Base-by-base conservation (phyloP, 2,888 invertebrate genomes). In the Rhogogaster chlorosoma region DNA sequence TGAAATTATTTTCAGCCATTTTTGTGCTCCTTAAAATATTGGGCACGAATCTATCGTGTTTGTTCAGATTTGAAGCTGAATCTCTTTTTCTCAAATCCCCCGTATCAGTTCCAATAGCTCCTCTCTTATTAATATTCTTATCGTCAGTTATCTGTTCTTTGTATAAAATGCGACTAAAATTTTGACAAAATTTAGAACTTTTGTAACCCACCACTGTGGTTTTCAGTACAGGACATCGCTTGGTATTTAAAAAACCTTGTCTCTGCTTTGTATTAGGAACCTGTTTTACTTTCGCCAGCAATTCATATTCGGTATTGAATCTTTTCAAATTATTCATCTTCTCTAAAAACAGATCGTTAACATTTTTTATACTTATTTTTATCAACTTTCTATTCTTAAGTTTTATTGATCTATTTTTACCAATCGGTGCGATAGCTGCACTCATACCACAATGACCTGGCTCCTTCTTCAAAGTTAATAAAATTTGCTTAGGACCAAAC, bases 21-120 rank as follows among this genome's bases (percentile, higher is more conserved):
- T 12, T 80, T 38, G 80, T 80, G 38, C 29, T 80, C 6, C 49
- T 80, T 61, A 80, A 22, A 38, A 80, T 80, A 61, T 80, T 80
- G 18, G 80, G 80, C 38, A 80, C 38, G 9, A 80, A 80, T 61
- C 61, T 22, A 80, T 61, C 49, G 2, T 80, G 80, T 36, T 61
- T 80, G 78, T 61, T 61, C 6, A 61, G 7, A 61, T 18, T 18
- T 22, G 61, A 36, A 22, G 26, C n/a, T 4, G 12, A 0, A 36
- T n/a, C 32, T 53, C 10, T 29, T 9, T 10, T 7, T 53, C 7
- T 78, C 32, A 7, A 49, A 26, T 32, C 36, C 29, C 9, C 12
- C 12, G 57, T 3, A 78, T 57, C 12, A 10, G 26, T 6, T 61
- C 38, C 42, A 36, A n/a, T 15, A n/a, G 29, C 5, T 53, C 38